Evolutionary conservation across 2,113 vertebrate species (phyloP).

Genomic region (Prunella fulvescens): DNA sequence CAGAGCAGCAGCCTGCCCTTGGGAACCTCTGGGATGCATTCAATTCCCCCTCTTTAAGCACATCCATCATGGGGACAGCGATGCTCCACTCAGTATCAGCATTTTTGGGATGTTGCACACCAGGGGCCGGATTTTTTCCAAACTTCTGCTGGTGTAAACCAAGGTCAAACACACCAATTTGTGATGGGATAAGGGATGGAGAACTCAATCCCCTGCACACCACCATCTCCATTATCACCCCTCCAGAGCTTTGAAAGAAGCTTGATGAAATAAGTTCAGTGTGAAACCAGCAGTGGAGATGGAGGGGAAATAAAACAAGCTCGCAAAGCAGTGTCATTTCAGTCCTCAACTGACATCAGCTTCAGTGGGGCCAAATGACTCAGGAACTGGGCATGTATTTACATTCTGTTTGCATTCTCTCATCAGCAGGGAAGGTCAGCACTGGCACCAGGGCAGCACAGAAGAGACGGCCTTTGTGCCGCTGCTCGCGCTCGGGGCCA

Average conservation of each 20-base stretch:
- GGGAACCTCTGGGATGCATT: background rate
- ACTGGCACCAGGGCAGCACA: constrained; percentile 13
- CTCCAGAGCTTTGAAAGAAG: background rate
- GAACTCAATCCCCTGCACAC: background rate
- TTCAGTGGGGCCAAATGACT: background rate
- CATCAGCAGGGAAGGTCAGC: background rate
- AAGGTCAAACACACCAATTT: background rate
- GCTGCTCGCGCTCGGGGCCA: background rate
- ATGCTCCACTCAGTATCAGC: background rate
- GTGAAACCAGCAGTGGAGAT: background rate
- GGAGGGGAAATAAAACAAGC: background rate
- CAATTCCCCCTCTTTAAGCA: background rate
- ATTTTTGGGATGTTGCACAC: background rate
- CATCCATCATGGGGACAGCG: fast-evolving
- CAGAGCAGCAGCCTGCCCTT: background rate
- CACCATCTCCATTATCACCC: background rate
- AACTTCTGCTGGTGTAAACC: background rate
- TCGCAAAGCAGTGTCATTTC: background rate
- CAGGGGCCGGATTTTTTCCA: background rate
- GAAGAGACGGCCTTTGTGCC: constrained; percentile 48
- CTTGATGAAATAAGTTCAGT: fast-evolving
- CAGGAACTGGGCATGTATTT: constrained; percentile 52
- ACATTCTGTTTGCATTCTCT: constrained; percentile 56
- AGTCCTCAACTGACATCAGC: constrained; percentile 25
- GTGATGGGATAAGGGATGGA: fast-evolving